Evolutionary conservation across 1,140 invertebrate genomes (phyloP).

Genomic region (Drosophila rhopaloa): DNA sequence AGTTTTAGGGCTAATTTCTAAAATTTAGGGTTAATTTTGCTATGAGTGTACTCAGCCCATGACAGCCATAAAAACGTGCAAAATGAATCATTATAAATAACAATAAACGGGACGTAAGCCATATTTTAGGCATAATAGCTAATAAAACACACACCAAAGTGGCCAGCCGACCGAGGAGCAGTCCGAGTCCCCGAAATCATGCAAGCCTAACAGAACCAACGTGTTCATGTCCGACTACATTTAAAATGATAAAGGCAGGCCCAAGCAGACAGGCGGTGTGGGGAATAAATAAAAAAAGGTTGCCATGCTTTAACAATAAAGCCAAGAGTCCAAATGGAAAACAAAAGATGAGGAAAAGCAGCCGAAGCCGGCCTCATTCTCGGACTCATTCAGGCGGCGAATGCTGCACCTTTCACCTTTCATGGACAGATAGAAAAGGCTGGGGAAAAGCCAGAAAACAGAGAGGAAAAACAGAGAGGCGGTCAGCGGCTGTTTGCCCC

Average conservation of each 20-base stretch:
- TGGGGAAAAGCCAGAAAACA: not conserved
- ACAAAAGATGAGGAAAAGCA: slow-evolving; percentile 40
- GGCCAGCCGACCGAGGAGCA: slow-evolving; percentile 28
- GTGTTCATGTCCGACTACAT: slow-evolving; percentile 72
- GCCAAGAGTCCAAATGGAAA: slow-evolving; percentile 46
- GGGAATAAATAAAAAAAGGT: slow-evolving; percentile 33
- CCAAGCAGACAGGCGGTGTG: slow-evolving; percentile 33
- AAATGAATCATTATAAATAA: slow-evolving; percentile 81
- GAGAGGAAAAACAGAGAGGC: slow-evolving; percentile 7
- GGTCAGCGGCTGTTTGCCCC: slow-evolving; percentile 63
- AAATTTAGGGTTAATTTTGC: too few species aligned
- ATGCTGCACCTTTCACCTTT: slow-evolving; percentile 58
- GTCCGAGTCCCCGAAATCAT: slow-evolving; percentile 55
- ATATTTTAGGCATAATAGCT: slow-evolving; percentile 80
- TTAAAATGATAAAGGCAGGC: slow-evolving; percentile 73
- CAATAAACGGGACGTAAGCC: slow-evolving; percentile 79
- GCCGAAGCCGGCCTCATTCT: slow-evolving; percentile 29
- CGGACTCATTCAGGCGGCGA: slow-evolving; percentile 54
- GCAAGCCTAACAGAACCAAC: slow-evolving; percentile 69
- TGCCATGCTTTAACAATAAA: slow-evolving; percentile 46
- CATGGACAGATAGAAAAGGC: slow-evolving; percentile 21
- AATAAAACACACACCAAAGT: slow-evolving; percentile 78
- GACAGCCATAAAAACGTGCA: slow-evolving; percentile 76
- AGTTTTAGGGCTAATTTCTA: too few species aligned
- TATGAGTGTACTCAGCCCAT: slow-evolving; percentile 49